Percentiles rank a stretch among this genome's conserved stretches.
Conservation (phyloP, 2,888 invertebrate genomes). For the Luffia ferchaultella region DNA sequence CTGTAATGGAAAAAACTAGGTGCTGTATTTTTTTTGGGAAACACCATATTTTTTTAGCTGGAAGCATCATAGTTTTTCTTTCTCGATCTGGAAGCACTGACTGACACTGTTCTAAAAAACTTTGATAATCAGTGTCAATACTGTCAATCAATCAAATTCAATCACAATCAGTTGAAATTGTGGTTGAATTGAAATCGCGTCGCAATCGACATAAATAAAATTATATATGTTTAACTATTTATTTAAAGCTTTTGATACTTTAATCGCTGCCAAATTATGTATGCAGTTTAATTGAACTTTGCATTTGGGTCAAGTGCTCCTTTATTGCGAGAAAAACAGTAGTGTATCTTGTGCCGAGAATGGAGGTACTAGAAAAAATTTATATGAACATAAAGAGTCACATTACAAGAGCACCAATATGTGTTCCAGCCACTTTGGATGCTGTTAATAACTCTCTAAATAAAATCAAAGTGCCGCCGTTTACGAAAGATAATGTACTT, state of each 20-base stretch:
- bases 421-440: conserved; percentile 41
- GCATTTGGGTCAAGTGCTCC: conserved; percentile 26
- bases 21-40: too few relatives aligned
- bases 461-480: conserved; percentile 66
- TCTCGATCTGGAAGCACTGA: too few relatives aligned
- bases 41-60: too few relatives aligned
- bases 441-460: conserved; percentile 41
- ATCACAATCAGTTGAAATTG: too few relatives aligned
- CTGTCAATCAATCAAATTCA: too few relatives aligned
- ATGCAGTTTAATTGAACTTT: conserved; percentile 29
- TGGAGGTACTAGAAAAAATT: conserved; percentile 50
- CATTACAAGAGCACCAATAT: conserved; percentile 30
- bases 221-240: too few relatives aligned
- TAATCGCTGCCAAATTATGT: conserved; percentile 57
- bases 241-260: conserved; percentile 14
- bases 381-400: conserved; percentile 36
- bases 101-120: too few relatives aligned
- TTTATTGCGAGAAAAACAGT: conserved; percentile 6
- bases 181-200: too few relatives aligned
- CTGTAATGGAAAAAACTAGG: too few relatives aligned
- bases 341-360: conserved; percentile 20
- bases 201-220: too few relatives aligned
- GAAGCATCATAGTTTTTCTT: too few relatives aligned
- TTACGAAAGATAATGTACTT: conserved; percentile 74
- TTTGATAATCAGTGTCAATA: too few relatives aligned